Base-by-base conservation (phyloP, 1,140 invertebrate species). In the Orchestia grillus region DNA sequence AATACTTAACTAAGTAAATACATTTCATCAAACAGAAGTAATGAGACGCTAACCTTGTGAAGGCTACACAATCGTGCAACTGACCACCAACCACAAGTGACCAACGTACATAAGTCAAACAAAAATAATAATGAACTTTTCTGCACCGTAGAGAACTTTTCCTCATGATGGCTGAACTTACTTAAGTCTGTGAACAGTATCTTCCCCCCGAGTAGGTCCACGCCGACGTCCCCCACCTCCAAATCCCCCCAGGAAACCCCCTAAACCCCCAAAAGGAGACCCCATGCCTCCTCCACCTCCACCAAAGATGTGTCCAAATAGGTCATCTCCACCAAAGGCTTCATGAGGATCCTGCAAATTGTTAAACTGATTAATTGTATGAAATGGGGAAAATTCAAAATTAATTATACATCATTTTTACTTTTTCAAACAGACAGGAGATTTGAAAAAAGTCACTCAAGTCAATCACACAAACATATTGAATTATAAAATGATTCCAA, bases 171-270 rank as follows among this genome's bases (percentile, higher is more conserved):
- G n/a, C n/a, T n/a, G 47, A 19, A 95, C 96, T 97, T 97, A 98
- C 98, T 98, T 98, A 1, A 98, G 97, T 23, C 98, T 98, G 97
- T 98, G 98, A 96, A 98, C 97, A 16, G 98, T 98, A 97, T 98
- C 98, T 97, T 98, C 98, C 88, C 98, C 98, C 96, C 98, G 97
- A 95, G 98, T 97, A 57, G 97, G 97, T 42, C 97, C 97, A 96
- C 97, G 97, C 11, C 97, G 97, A 96, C 98, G 97, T n/a, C 96
- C 97, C 96, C 98, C 97, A 43, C 96, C 97, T 41, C 97, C 97
- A 96, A 97, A 97, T 23, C 97, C 97, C 62, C 97, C 97, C 96
- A 96, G 96, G 96, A 97, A 97, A 95, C 98, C 98, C 97, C 98
- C 98, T 8, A 98, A 97, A 96, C 98, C 97, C 43, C 97, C 97